Evolutionary conservation across 2,888 invertebrate genomes (phyloP).

Genomic region (Strigamia crassipes): DNA sequence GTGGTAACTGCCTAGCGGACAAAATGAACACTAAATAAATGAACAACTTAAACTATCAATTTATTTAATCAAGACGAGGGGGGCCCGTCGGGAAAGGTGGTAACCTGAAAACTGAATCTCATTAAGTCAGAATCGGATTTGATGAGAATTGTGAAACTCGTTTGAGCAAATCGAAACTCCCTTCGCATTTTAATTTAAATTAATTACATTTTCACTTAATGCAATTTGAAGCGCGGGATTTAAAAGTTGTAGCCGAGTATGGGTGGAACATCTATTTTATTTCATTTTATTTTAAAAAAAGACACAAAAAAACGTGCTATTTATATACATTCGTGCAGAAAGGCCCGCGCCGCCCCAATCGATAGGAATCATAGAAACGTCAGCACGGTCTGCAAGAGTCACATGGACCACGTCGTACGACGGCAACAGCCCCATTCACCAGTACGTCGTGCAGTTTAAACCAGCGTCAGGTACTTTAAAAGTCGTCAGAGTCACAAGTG

Average conservation of each 20-base stretch:
- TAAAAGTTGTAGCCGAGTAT: neutral
- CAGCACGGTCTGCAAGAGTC: slow-evolving; percentile 56
- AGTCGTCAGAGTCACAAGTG: slow-evolving; percentile 43
- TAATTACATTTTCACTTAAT: neutral
- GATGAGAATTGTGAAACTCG: neutral
- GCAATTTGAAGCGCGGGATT: neutral
- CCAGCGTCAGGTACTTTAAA: slow-evolving; percentile 52
- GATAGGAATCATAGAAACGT: slow-evolving; percentile 54
- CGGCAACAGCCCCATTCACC: slow-evolving; percentile 58
- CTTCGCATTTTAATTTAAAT: neutral
- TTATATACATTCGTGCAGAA: slow-evolving; percentile 52
- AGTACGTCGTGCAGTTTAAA: slow-evolving; percentile 57
- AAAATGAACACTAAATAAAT: too few relatives aligned
- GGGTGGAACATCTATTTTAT: too few relatives aligned
- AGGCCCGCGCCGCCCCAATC: slow-evolving; percentile 57
- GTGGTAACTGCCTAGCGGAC: too few relatives aligned
- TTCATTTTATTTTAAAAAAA: too few relatives aligned
- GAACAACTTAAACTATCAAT: too few relatives aligned
- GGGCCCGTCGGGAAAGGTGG: neutral
- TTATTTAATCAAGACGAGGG: slow-evolving; percentile 14
- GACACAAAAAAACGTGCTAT: too few relatives aligned
- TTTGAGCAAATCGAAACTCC: neutral
- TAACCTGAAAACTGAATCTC: neutral
- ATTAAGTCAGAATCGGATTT: slow-evolving; percentile 1
- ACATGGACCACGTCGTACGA: slow-evolving; percentile 59